phyloP scores from a whole-genome alignment of 2,888 invertebrate species.

The Uropetala carovei region DNA sequence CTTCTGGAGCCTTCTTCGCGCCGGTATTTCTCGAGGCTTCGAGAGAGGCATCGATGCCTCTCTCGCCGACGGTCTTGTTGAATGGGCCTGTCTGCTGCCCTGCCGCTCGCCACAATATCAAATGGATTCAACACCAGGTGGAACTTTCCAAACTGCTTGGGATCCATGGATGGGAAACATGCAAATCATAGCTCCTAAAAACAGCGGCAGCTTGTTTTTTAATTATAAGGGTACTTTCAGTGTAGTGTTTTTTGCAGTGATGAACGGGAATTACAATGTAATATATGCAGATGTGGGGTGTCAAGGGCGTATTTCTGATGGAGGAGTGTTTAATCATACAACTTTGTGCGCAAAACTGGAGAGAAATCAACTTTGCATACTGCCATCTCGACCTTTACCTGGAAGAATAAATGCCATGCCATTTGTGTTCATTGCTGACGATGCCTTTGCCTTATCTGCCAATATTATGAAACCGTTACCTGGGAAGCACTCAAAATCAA shows the following conservation, averaged over 20 bases:
- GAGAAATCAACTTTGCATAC: neutral
- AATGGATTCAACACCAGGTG: too few species aligned
- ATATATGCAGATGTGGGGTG: neutral
- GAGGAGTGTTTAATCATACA: neutral
- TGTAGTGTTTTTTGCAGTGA: neutral
- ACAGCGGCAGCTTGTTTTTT: neutral
- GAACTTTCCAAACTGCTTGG: too few species aligned
- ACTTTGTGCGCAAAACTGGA: neutral
- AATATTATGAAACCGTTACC: neutral
- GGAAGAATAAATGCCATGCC: neutral
- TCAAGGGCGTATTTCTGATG: neutral
- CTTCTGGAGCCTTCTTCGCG: too few species aligned
- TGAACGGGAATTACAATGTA: neutral
- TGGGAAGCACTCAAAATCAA: too few species aligned
- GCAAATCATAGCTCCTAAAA: neutral
- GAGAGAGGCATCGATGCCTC: too few species aligned
- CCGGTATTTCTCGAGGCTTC: too few species aligned
- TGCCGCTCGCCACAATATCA: too few species aligned
- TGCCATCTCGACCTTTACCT: neutral
- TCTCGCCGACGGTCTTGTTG: too few species aligned
- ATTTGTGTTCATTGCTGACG: neutral
- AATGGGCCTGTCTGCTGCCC: too few species aligned
- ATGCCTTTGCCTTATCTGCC: neutral
- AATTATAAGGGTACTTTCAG: neutral
- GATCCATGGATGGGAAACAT: too few species aligned